Percentiles rank a stretch among this genome's conserved stretches.
phyloP scores from a whole-genome alignment of 2,113 vertebrate species.

The Delphinus delphis region DNA sequence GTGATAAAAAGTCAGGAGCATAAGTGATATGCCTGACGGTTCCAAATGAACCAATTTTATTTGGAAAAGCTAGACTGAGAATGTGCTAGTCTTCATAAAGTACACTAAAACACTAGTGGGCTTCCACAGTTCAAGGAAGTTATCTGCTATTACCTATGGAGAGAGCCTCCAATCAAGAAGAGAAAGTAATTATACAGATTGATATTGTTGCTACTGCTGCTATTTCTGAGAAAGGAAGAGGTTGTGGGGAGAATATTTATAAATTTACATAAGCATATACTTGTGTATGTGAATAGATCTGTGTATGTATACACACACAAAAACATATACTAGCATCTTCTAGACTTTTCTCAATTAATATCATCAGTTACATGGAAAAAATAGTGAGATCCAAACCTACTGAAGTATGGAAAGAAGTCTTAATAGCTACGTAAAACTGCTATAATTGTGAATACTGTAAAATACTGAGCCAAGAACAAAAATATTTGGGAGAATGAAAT shows the following conservation, averaged over 20 bases:
- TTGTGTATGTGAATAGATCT: background rate
- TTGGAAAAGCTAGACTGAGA: background rate
- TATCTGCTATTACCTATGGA: background rate
- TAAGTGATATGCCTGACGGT: background rate
- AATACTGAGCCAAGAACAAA: conserved; percentile 14
- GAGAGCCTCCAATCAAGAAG: background rate
- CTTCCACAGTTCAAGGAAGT: background rate
- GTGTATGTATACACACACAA: background rate
- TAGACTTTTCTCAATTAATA: conserved; percentile 11
- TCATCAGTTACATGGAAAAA: background rate
- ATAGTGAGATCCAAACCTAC: background rate
- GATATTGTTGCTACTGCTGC: background rate
- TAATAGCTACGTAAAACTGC: background rate
- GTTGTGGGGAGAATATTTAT: background rate
- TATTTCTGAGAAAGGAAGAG: background rate
- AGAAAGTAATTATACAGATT: background rate
- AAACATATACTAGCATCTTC: background rate
- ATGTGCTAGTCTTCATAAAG: background rate
- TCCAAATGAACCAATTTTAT: background rate
- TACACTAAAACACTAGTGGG: background rate
- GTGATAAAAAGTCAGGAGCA: background rate
- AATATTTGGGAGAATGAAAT: conserved; percentile 43
- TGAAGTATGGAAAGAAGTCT: background rate
- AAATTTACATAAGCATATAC: background rate
- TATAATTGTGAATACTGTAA: background rate